A percentile compares a stretch with the other conserved stretches of the same genome.
Conservation (phyloP, 2,797 vertebrate genomes). For the Peromyscus nudipes region DNA sequence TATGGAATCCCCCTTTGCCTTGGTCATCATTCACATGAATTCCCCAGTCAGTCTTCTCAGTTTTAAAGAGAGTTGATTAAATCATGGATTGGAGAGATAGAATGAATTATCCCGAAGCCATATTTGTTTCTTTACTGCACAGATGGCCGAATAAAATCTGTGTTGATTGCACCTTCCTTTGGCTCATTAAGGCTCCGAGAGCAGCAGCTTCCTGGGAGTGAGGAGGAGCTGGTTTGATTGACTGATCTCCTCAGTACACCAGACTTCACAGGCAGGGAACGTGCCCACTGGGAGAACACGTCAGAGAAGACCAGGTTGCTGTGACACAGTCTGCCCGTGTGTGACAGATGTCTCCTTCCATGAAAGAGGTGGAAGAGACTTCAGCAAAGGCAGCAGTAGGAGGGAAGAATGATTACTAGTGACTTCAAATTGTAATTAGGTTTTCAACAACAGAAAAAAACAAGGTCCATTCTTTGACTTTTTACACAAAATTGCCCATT, state of each 20-base stretch:
- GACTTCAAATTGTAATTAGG: conserved; percentile 37
- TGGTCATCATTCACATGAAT: conserved; percentile 4
- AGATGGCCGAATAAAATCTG: conserved; percentile 66
- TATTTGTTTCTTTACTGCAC: conserved; percentile 38
- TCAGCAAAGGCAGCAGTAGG: not conserved
- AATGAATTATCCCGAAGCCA: conserved; percentile 16
- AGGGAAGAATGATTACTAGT: not conserved
- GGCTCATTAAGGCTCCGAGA: not conserved
- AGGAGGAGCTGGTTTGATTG: conserved; percentile 42
- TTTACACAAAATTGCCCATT: not conserved
- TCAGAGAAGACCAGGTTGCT: conserved; percentile 39
- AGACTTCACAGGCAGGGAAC: conserved; percentile 52
- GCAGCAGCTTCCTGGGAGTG: not conserved
- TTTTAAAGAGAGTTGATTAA: not conserved
- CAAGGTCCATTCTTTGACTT: not conserved
- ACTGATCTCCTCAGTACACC: conserved; percentile 26
- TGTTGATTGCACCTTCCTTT: conserved; percentile 51
- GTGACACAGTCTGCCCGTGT: not conserved
- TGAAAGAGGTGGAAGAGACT: not conserved
- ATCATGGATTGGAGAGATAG: conserved; percentile 8
- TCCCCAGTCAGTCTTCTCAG: not conserved
- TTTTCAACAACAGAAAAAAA: conserved; percentile 49
- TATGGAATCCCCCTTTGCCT: not conserved
- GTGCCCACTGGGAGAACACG: conserved; percentile 51
- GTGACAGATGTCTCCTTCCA: conserved; percentile 66